phyloP scores from a whole-genome alignment of 2,797 vertebrate species.

The Naso thynnoides region DNA sequence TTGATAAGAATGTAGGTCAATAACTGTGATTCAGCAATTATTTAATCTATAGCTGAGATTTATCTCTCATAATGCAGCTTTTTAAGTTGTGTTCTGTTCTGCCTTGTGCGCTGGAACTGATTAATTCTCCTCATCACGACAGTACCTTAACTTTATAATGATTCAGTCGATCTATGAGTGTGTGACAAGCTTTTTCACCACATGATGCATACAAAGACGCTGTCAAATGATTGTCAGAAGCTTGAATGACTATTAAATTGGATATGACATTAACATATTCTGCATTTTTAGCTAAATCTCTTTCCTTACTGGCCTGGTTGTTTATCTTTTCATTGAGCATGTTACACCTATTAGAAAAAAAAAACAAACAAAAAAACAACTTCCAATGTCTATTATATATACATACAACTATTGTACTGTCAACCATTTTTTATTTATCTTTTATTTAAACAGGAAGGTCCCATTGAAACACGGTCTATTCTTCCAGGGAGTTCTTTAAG shows the following conservation, averaged over 20 bases:
- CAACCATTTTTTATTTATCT: too few species aligned
- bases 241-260: neutral
- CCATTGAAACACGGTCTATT: too few species aligned
- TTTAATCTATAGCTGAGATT: neutral
- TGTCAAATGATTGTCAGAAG: neutral
- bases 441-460: too few species aligned
- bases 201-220: neutral
- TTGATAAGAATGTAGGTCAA: slow-evolving; percentile 9
- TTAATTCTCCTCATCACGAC: neutral
- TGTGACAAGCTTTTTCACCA: neutral
- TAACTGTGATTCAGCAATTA: slow-evolving; percentile 21
- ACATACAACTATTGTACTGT: neutral
- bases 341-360: neutral
- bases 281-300: neutral
- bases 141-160: neutral
- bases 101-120: neutral
- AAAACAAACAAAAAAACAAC: neutral
- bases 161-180: neutral
- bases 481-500: too few species aligned
- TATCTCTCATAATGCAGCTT: neutral
- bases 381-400: neutral
- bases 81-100: neutral
- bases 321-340: neutral
- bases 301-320: neutral
- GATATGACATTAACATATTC: neutral